Evolutionary conservation across 2,113 vertebrate genomes (phyloP).

Genomic region (Gallinago media): DNA sequence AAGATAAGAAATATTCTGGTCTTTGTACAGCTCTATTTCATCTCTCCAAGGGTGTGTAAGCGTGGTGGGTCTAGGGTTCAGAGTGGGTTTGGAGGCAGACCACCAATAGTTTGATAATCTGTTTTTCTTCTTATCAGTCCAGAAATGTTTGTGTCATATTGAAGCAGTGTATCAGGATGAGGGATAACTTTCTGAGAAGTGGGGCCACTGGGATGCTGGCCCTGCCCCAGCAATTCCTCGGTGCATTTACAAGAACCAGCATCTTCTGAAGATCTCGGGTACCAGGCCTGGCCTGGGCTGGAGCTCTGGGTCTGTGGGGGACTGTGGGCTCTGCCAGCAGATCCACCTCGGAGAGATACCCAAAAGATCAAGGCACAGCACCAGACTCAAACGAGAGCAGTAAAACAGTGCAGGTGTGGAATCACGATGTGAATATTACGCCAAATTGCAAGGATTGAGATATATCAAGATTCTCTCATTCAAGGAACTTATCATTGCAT

Average conservation of each 20-base stretch:
- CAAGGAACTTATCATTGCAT: not conserved
- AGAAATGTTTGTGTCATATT: not conserved
- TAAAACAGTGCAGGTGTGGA: not conserved
- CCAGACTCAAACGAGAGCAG: not conserved
- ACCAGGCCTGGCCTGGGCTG: not conserved
- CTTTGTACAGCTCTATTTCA: not conserved
- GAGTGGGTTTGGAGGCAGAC: not conserved
- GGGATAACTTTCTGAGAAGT: not conserved
- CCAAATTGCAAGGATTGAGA: not conserved
- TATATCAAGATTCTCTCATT: not conserved
- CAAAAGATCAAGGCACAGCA: fast-evolving
- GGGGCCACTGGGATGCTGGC: not conserved
- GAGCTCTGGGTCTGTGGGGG: fast-evolving
- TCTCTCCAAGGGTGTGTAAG: not conserved
- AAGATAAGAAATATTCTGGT: not conserved
- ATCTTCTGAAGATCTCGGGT: fast-evolving
- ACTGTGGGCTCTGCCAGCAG: fast-evolving
- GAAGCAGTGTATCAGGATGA: fast-evolving
- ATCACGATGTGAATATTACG: not conserved
- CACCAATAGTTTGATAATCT: not conserved
- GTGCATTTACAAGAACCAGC: not conserved
- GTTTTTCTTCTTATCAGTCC: not conserved
- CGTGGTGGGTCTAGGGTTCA: not conserved
- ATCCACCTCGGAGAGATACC: not conserved
- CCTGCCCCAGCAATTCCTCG: not conserved